phyloP scores from a whole-genome alignment of 2,797 vertebrate species.

The Menidia menidia region DNA sequence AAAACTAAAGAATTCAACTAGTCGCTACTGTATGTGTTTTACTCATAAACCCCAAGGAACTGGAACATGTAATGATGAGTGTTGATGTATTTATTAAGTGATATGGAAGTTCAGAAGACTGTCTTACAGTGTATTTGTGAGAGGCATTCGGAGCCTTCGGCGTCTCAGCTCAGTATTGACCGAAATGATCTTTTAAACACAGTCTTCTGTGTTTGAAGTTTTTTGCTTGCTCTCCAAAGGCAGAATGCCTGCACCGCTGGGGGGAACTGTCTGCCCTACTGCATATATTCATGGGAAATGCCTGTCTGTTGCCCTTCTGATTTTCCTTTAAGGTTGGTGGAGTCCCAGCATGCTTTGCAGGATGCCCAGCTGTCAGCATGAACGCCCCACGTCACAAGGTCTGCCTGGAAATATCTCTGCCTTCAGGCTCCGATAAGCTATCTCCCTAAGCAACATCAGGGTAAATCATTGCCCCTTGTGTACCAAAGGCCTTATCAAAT shows the following conservation, averaged over 20 bases:
- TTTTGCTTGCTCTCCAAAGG: constrained; percentile 31
- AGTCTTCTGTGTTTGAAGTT: constrained; percentile 40
- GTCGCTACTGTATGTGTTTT: constrained; percentile 65
- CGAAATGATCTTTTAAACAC: constrained; percentile 37
- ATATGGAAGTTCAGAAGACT: constrained; percentile 42
- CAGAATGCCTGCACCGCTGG: neutral
- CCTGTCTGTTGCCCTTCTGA: neutral
- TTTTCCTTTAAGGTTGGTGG: neutral
- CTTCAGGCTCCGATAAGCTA: constrained; percentile 58
- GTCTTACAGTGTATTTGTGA: constrained; percentile 51
- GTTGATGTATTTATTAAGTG: constrained; percentile 78
- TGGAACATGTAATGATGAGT: constrained; percentile 56
- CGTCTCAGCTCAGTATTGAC: constrained; percentile 29
- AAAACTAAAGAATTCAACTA: constrained; percentile 53
- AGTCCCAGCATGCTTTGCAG: too few relatives aligned
- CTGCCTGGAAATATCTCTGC: constrained; percentile 16
- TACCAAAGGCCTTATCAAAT: constrained; percentile 52
- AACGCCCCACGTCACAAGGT: neutral
- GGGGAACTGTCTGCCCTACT: neutral
- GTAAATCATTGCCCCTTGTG: constrained; percentile 25
- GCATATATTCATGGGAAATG: too few relatives aligned
- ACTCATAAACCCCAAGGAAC: constrained; percentile 65
- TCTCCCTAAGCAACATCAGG: constrained; percentile 12
- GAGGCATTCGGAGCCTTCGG: constrained; percentile 33
- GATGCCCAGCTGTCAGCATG: neutral